Conservation (phyloP, 2,113 vertebrate genomes). For the Riparia riparia region DNA sequence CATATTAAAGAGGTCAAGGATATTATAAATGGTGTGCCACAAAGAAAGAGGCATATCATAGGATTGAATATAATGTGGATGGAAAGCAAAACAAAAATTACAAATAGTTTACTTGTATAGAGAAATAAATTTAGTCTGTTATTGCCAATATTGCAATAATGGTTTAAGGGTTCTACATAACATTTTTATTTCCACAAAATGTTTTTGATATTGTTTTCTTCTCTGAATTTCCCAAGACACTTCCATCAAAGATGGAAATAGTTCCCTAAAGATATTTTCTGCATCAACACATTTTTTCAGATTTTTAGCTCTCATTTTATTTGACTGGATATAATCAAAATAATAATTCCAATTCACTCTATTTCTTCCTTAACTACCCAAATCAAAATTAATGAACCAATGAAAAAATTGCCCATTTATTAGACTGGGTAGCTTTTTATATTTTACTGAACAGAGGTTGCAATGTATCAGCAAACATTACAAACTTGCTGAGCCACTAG, state of each 20-base stretch:
- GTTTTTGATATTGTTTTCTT: not conserved
- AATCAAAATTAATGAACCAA: not conserved
- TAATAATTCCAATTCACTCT: not conserved
- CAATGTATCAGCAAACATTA: not conserved
- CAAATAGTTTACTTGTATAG: not conserved
- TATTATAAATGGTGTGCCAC: not conserved
- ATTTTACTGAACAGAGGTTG: not conserved
- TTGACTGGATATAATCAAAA: not conserved
- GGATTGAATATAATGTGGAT: not conserved
- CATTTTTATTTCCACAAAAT: not conserved
- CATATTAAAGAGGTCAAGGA: not conserved
- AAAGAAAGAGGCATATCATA: not conserved
- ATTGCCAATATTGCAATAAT: not conserved
- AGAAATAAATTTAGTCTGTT: not conserved
- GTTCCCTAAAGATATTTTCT: not conserved
- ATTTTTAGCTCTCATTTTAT: not conserved
- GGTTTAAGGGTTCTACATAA: not conserved
- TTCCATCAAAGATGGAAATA: not conserved
- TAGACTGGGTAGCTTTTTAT: not conserved
- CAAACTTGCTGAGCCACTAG: not conserved
- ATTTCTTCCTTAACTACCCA: not conserved
- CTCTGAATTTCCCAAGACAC: not conserved
- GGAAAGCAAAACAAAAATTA: conserved; percentile 9
- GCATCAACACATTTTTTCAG: not conserved
- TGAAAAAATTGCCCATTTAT: not conserved